phyloP scores from a whole-genome alignment of 1,140 invertebrate genomes.

The Sycophaga agraensis region DNA sequence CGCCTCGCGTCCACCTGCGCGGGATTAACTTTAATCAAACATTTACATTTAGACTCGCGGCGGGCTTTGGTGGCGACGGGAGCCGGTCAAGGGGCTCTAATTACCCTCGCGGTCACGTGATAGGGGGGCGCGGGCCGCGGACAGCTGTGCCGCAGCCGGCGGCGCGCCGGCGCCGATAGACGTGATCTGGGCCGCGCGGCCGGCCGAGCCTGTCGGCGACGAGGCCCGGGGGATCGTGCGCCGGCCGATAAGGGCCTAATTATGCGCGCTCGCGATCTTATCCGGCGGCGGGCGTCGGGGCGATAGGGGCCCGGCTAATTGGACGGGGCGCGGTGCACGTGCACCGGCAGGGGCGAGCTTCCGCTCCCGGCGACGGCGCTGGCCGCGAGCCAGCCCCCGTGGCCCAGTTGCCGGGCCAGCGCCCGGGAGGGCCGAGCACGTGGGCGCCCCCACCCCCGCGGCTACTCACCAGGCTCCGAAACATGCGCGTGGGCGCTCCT shows the following conservation, averaged over 20 bases:
- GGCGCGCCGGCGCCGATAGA: neutral
- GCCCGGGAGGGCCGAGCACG: no score
- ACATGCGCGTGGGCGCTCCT: neutral
- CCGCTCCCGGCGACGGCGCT: conserved; percentile 8
- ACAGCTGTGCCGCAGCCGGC: neutral
- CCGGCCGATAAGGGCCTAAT: conserved; percentile 40
- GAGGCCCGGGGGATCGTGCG: neutral
- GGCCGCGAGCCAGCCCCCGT: conserved; percentile 5
- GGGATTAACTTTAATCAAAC: conserved; percentile 52
- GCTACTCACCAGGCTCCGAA: conserved; percentile 16
- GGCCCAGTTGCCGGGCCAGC: conserved; percentile 14
- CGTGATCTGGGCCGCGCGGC: neutral
- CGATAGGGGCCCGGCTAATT: conserved; percentile 41
- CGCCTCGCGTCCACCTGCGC: conserved; percentile 40
- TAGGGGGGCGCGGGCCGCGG: neutral
- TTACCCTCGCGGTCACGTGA: no score
- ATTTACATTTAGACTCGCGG: conserved; percentile 47
- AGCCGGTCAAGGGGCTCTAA: no score
- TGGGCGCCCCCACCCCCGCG: conserved; percentile 18
- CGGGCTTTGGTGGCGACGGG: neutral
- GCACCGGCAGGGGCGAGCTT: neutral
- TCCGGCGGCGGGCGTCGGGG: neutral
- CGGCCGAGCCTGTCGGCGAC: neutral
- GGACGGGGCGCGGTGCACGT: conserved; percentile 28
- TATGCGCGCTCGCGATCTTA: conserved; percentile 30